Conservation (phyloP, 2,888 invertebrate genomes). For the Coelinius sp. region DNA sequence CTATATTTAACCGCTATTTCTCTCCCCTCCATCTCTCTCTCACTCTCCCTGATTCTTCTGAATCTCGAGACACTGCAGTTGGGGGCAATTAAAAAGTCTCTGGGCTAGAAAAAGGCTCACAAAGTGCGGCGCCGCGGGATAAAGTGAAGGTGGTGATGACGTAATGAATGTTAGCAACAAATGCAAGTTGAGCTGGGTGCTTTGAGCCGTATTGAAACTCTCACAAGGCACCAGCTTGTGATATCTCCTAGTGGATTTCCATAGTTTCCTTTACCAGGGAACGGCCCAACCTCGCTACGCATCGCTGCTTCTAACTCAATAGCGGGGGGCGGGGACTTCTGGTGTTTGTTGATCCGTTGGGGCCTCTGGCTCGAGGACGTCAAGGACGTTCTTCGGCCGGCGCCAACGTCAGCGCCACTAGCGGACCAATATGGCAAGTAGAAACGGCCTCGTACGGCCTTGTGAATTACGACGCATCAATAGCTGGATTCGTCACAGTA, state of each 20-base stretch:
- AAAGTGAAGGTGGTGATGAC: slow-evolving; percentile 45
- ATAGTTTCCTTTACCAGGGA: not conserved
- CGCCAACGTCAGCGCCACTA: not conserved
- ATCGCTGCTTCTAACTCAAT: not conserved
- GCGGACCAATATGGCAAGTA: not conserved
- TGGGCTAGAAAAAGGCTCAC: slow-evolving; percentile 16
- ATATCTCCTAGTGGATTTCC: not conserved
- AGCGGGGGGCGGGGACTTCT: no score
- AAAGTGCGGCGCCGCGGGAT: slow-evolving; percentile 21
- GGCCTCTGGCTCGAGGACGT: slow-evolving; percentile 43
- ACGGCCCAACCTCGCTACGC: slow-evolving; percentile 1
- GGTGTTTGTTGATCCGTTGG: not conserved
- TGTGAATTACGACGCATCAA: slow-evolving; percentile 43
- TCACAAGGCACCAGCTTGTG: slow-evolving; percentile 6
- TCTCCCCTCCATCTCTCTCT: not conserved
- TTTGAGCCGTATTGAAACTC: slow-evolving; percentile 5
- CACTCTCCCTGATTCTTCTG: not conserved
- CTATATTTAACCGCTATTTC: slow-evolving; percentile 1
- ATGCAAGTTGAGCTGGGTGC: not conserved
- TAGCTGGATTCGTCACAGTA: not conserved
- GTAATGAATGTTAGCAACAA: slow-evolving; percentile 29
- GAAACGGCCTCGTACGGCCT: slow-evolving; percentile 60
- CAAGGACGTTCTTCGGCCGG: slow-evolving; percentile 50
- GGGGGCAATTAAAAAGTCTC: slow-evolving; percentile 28
- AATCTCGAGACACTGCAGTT: slow-evolving; percentile 4